phyloP scores from a whole-genome alignment of 2,888 invertebrate genomes.

The Lycophotia porphyrea region DNA sequence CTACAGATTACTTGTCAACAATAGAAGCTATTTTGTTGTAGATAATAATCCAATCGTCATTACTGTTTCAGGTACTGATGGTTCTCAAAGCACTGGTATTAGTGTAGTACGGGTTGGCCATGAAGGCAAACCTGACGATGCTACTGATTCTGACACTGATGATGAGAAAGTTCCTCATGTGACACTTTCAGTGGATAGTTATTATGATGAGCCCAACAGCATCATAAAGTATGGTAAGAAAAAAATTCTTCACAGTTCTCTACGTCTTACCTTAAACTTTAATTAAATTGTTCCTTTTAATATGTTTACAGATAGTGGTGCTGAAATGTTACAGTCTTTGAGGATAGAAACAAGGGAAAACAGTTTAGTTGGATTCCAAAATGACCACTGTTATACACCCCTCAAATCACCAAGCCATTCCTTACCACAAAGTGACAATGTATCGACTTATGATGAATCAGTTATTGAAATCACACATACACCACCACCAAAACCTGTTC shows the following conservation, averaged over 20 bases:
- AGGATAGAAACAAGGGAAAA: conserved; percentile 88
- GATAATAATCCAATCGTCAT: neutral
- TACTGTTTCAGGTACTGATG: conserved; percentile 82
- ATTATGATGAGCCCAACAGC: conserved; percentile 90
- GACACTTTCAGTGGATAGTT: conserved; percentile 92
- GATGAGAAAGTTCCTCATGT: conserved; percentile 91
- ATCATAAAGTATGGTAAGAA: conserved; percentile 88
- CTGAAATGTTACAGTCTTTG: conserved; percentile 88
- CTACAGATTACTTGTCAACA: neutral
- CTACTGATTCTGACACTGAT: conserved; percentile 90
- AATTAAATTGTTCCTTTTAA: neutral
- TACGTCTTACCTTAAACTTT: neutral
- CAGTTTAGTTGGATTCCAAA: conserved; percentile 91
- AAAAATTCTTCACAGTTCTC: neutral
- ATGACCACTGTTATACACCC: conserved; percentile 96
- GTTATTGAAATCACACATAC: conserved; percentile 86
- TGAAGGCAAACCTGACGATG: conserved; percentile 89
- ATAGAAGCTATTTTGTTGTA: neutral
- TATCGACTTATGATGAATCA: conserved; percentile 83
- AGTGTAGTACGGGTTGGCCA: conserved; percentile 91
- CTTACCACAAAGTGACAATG: conserved; percentile 79
- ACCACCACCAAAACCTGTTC: conserved; percentile 84
- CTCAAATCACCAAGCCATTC: conserved; percentile 91
- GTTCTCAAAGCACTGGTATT: conserved; percentile 90
- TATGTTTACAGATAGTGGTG: conserved; percentile 84